Conservation (phyloP, 2,888 invertebrate species). For the Drosophila neotestacea region DNA sequence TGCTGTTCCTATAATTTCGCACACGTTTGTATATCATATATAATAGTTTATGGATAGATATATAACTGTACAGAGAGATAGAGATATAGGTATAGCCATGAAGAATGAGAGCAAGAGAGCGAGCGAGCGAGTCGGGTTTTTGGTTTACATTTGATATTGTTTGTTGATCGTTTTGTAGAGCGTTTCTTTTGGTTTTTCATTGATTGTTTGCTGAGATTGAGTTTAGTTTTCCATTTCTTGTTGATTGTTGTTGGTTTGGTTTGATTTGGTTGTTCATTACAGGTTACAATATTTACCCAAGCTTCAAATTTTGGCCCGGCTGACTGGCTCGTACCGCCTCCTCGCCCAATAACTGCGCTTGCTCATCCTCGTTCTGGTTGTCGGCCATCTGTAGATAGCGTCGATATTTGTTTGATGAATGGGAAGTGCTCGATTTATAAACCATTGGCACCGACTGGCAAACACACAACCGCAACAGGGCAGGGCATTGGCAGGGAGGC, state of each 20-base stretch:
- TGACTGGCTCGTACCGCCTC: conserved; percentile 94
- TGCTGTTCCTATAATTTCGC: too few relatives aligned
- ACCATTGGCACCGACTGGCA: conserved; percentile 88
- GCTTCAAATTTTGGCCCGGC: conserved; percentile 96
- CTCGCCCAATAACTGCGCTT: conserved; percentile 97
- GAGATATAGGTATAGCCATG: conserved; percentile 45
- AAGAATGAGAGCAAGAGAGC: conserved; percentile 63
- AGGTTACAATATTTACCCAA: conserved; percentile 92
- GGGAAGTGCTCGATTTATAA: conserved; percentile 71
- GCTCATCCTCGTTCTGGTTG: conserved; percentile 97
- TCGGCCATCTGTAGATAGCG: conserved; percentile 95
- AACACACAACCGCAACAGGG: conserved; percentile 85
- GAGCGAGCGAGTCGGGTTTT: conserved; percentile 64
- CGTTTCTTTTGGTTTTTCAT: conserved; percentile 18
- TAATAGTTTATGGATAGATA: too few relatives aligned
- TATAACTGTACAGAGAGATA: conserved; percentile 45
- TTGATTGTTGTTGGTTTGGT: conserved; percentile 31
- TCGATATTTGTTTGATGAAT: conserved; percentile 85
- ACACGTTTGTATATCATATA: too few relatives aligned
- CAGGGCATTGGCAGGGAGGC: too few relatives aligned
- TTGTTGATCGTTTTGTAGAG: conserved; percentile 15
- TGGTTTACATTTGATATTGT: conserved; percentile 26
- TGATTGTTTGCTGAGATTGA: conserved; percentile 51
- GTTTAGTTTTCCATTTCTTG: conserved; percentile 73
- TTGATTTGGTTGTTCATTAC: conserved; percentile 19